Percentiles rank a stretch among this genome's conserved stretches.
Conservation (phyloP, 2,888 invertebrate species). For the Tanytarsus gracilentus region DNA sequence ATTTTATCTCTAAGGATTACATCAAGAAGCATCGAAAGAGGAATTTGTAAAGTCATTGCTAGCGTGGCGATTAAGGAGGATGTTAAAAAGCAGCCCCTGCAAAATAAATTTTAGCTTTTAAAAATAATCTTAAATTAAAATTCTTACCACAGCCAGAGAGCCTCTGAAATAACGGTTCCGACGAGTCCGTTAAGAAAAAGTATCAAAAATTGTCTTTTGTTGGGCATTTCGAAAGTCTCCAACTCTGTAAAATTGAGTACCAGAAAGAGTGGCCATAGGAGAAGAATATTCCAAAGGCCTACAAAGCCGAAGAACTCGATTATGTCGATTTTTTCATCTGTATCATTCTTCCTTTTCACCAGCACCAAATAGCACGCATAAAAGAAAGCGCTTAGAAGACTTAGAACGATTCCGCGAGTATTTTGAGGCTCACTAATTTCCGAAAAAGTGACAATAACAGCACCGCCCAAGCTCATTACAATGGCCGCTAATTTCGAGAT, state of each 20-base stretch:
- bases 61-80: conserved; percentile 82
- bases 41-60: conserved; percentile 77
- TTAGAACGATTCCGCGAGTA: conserved; percentile 69
- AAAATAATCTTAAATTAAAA: background rate
- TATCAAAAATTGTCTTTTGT: conserved; percentile 67
- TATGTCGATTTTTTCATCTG: conserved; percentile 89
- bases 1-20: conserved; percentile 59
- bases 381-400: conserved; percentile 76
- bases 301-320: conserved; percentile 95
- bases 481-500: conserved; percentile 78
- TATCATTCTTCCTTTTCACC: conserved; percentile 74
- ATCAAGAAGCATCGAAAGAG: conserved; percentile 82
- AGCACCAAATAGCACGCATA: conserved; percentile 87
- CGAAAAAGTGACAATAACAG: conserved; percentile 63
- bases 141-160: conserved; percentile 81
- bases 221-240: conserved; percentile 80
- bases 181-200: conserved; percentile 77
- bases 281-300: conserved; percentile 78
- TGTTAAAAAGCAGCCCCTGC: conserved; percentile 88
- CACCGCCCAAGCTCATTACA: conserved; percentile 59
- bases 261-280: conserved; percentile 85
- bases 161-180: conserved; percentile 85
- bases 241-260: conserved; percentile 71
- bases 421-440: conserved; percentile 60
- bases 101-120: conserved; percentile 31